Evolutionary conservation across 2,113 vertebrate species (phyloP).

Genomic region (Hydrochoerus hydrochaeris): DNA sequence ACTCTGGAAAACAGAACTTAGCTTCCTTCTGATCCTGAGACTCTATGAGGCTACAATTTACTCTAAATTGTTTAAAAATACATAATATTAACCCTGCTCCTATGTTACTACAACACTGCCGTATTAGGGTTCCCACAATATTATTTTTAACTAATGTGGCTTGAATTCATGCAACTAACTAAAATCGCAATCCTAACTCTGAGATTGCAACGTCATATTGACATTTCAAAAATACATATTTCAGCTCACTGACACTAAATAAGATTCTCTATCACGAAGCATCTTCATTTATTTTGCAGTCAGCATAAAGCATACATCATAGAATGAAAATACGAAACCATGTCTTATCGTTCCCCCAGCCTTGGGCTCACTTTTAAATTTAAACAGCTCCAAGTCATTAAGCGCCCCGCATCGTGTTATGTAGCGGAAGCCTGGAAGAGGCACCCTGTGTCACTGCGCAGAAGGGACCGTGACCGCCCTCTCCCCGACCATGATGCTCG

Average conservation of each 20-base stretch:
- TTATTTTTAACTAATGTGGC: slow-evolving; percentile 5
- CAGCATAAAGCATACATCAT: slow-evolving; percentile 39
- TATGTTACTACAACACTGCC: background rate
- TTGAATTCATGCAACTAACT: slow-evolving; percentile 36
- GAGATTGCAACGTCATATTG: slow-evolving; percentile 26
- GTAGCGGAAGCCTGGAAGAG: background rate
- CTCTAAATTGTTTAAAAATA: slow-evolving; percentile 40
- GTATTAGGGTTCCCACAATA: background rate
- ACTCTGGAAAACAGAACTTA: background rate
- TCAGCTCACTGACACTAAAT: slow-evolving; percentile 47
- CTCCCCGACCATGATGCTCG: background rate
- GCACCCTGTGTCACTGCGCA: background rate
- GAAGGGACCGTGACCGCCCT: slow-evolving; percentile 47
- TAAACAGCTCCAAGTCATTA: slow-evolving; percentile 1
- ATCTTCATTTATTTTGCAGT: slow-evolving; percentile 51
- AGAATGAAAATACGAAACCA: slow-evolving; percentile 30
- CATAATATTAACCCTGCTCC: background rate
- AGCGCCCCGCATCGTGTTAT: background rate
- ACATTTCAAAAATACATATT: slow-evolving; percentile 58
- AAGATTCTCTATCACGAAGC: slow-evolving; percentile 10
- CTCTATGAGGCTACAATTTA: background rate
- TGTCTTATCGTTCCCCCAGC: background rate
- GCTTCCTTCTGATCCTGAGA: background rate
- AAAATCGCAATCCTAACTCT: slow-evolving; percentile 13
- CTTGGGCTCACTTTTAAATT: background rate